Percentiles rank a stretch among this genome's conserved stretches.
These are phyloP conservation scores for Archips crataeganus DNA, from an alignment of 2,888 invertebrate species.

Conservation along the genomic window DNA sequence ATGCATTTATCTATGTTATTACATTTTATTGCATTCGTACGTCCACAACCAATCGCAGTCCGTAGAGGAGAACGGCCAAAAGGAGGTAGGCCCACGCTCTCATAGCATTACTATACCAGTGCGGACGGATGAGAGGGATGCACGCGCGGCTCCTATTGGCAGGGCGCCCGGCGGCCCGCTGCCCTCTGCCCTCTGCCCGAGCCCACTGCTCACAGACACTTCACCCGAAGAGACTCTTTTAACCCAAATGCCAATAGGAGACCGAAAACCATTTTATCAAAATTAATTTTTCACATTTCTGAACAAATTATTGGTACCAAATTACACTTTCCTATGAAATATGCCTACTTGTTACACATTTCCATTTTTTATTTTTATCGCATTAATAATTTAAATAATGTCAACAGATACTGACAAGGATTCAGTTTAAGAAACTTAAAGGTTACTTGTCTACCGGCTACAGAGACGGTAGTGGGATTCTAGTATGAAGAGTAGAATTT, in stretches of 20 bases:
- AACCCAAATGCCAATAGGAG: slow-evolving; percentile 35
- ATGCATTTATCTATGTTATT: slow-evolving; percentile 85
- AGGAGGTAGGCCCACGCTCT: slow-evolving; percentile 82
- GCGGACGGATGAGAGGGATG: slow-evolving; percentile 59
- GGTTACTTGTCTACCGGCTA: slow-evolving; percentile 74
- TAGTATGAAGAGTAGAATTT: slow-evolving; percentile 76
- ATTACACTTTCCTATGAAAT: slow-evolving; percentile 38
- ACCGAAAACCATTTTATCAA: slow-evolving; percentile 31
- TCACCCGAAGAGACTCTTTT: not conserved
- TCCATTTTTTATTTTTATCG: slow-evolving; percentile 30
- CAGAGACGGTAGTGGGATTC: slow-evolving; percentile 77
- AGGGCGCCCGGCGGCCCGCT: slow-evolving; percentile 9
- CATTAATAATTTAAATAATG: slow-evolving; percentile 58
- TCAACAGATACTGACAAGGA: slow-evolving; percentile 80
- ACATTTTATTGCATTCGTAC: slow-evolving; percentile 86
- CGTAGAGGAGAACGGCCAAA: slow-evolving; percentile 85
- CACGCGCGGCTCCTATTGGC: slow-evolving; percentile 34
- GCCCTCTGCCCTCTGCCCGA: slow-evolving; percentile 9
- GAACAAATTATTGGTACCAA: slow-evolving; percentile 39
- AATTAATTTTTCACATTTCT: slow-evolving; percentile 28
- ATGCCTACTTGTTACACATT: slow-evolving; percentile 32
- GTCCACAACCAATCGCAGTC: slow-evolving; percentile 86
- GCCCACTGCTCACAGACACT: slow-evolving; percentile 7
- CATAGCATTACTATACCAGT: slow-evolving; percentile 60
- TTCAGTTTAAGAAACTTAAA: slow-evolving; percentile 59